Evolutionary conservation across 2,888 invertebrate genomes (phyloP), one percentile per base, ranked within the genome.

Genomic region (Augiades crinisus): DNA sequence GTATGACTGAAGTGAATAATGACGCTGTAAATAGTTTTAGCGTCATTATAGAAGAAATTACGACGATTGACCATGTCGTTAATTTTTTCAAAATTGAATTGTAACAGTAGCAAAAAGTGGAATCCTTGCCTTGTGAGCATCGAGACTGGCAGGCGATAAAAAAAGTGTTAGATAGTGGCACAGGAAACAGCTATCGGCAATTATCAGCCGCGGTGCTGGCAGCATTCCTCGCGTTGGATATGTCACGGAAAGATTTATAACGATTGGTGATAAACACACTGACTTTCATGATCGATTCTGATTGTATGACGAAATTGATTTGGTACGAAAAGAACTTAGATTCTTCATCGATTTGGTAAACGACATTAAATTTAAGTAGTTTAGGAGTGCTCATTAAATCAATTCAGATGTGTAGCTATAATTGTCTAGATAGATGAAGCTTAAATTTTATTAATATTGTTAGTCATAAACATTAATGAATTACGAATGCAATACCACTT

Each of bases 151-250:
- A 34, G 56, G 62, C 70, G 67, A 68, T 67, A 71, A 72, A 79
- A 79, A 81, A 79, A 75, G 75, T 74, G 71, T 72, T 58, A 62
- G 73, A 73, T 76, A 75, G 76, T 77, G 52, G 77, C 75, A 79
- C 84, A 85, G 85, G 85, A 86, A 87, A 85, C 83, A 71, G 76
- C 81, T 72, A 75, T 74, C 72, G 64, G 74, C 81, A 80, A 86
- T 84, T 82, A 85, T 70, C 55, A 49, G 36, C 50, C 59, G 61
- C 59, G 57, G 56, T 68, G 67, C 68, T 70, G 70, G 63, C 70
- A 58, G 59, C 69, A 66, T 73, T 68, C 71, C 70, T 62, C 65
- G 64, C 56, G 54, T 73, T 72, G 69, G 40, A 33, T 43, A 54
- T 44, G 31, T 41, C 47, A 68, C 65, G 60, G 61, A 61, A 63